phyloP scores from a whole-genome alignment of 2,888 invertebrate genomes.

The Plagodis pulveraria region DNA sequence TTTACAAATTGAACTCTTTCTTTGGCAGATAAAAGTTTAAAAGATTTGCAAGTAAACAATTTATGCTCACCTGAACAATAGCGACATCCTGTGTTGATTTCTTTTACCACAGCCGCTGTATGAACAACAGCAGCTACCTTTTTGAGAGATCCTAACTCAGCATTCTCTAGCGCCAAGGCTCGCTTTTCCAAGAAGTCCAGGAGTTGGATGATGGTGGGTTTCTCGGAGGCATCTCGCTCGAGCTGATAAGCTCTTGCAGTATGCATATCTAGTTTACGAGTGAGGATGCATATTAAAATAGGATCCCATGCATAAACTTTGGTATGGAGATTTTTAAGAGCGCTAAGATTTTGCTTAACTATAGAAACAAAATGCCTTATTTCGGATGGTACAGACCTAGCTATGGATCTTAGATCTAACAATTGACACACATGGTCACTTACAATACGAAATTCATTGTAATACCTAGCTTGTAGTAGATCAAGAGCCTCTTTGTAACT shows the following conservation, averaged over 20 bases:
- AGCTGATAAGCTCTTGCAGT: not conserved
- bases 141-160: not conserved
- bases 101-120: not conserved
- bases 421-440: slow-evolving; percentile 2
- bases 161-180: not conserved
- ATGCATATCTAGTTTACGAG: slow-evolving; percentile 15
- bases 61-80: slow-evolving; percentile 3
- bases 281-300: slow-evolving; percentile 1
- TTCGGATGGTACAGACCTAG: not conserved
- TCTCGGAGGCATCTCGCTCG: too few relatives aligned
- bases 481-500: slow-evolving; percentile 3
- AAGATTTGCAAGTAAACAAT: slow-evolving; percentile 4
- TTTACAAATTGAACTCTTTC: not conserved
- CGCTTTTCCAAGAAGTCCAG: slow-evolving; percentile 8
- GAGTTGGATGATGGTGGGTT: not conserved
- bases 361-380: slow-evolving; percentile 4
- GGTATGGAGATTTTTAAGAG: slow-evolving; percentile 2
- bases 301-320: not conserved
- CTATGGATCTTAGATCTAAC: slow-evolving; percentile 2
- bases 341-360: not conserved
- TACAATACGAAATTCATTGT: slow-evolving; percentile 3
- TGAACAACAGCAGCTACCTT: not conserved
- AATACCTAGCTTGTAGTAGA: slow-evolving; percentile 1
- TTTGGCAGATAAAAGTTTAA: not conserved
- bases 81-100: not conserved